Base-by-base conservation (phyloP, 2,888 invertebrate species). In the Lymantria dispar region DNA sequence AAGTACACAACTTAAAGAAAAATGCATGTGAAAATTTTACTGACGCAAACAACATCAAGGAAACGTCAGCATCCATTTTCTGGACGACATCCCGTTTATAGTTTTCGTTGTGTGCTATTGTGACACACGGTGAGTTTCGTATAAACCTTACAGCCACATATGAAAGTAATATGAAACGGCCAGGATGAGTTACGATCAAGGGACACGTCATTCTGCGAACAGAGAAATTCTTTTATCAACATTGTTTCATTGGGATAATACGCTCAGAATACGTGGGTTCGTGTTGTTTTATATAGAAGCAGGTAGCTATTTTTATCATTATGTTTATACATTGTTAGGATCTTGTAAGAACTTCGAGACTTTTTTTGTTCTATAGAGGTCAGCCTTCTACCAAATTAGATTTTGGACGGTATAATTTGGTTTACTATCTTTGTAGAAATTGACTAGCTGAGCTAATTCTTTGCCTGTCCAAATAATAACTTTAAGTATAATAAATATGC, bases 221-320 rank as follows among this genome's bases (percentile, higher is more conserved):
- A 69, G 63, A 70, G 73, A 77, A 78, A 80, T 80, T 80, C 76
- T 80, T 80, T 76, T 79, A 80, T 79, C 79, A 76, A 79, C 79
- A 74, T 76, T 79, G 77, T 78, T 80, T 78, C 62, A 56, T 43
- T 36, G 67, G 70, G 67, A 68, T 72, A 78, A 70, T 72, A 69
- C 70, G 65, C 64, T 57, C 58, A 51, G 63, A 57, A 56, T 65
- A 68, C 45, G 60, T 58, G 60, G 57, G 59, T 52, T 50, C 54
- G 50, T 66, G 64, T 68, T 71, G 70, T 73, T 67, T 72, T 72
- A 68, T 72, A 63, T 63, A 45, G 39, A 49, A 41, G 33, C 33
- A 33, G 33, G 33, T 33, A 10, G 22, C 10, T 33, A 10, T 10
- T 33, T 10, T 33, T 33, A 8, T 33, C 33, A 10, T 33, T 33